Conservation (phyloP, 1,140 invertebrate species). For the Leptinotarsa texana region DNA sequence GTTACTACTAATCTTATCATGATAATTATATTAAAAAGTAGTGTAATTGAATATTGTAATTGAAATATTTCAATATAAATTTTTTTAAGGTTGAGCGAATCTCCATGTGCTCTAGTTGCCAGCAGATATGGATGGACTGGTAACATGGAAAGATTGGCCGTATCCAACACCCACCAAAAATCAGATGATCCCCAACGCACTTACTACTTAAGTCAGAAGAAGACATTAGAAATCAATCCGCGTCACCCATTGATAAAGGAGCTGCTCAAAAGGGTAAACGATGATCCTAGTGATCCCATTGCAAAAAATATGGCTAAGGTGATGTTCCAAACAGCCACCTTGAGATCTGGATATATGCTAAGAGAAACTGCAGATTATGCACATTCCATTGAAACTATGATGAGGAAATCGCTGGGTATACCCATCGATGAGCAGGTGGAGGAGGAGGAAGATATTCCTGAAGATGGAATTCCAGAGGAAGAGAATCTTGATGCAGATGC, state of each 20-base stretch:
- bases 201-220: slow-evolving; percentile 96
- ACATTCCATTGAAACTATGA: slow-evolving; percentile 82
- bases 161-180: slow-evolving; percentile 97
- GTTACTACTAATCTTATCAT: no score
- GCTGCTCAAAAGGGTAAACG: slow-evolving; percentile 80
- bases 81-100: slow-evolving; percentile 72
- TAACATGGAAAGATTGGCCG: slow-evolving; percentile 97
- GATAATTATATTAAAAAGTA: no score
- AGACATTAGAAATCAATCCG: slow-evolving; percentile 97
- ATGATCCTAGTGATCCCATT: slow-evolving; percentile 76
- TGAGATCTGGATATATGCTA: slow-evolving; percentile 87
- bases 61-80: not conserved
- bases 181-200: slow-evolving; percentile 86
- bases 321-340: slow-evolving; percentile 92
- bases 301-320: slow-evolving; percentile 88
- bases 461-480: slow-evolving; percentile 54
- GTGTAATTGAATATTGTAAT: not conserved
- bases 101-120: slow-evolving; percentile 96
- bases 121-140: slow-evolving; percentile 97
- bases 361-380: slow-evolving; percentile 87
- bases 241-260: slow-evolving; percentile 95
- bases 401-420: slow-evolving; percentile 82
- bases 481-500: slow-evolving; percentile 51
- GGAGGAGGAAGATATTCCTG: slow-evolving; percentile 60
- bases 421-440: slow-evolving; percentile 71